Evolutionary conservation across 2,888 invertebrate species (phyloP).

Genomic region (Synanthedon formicaeformis): DNA sequence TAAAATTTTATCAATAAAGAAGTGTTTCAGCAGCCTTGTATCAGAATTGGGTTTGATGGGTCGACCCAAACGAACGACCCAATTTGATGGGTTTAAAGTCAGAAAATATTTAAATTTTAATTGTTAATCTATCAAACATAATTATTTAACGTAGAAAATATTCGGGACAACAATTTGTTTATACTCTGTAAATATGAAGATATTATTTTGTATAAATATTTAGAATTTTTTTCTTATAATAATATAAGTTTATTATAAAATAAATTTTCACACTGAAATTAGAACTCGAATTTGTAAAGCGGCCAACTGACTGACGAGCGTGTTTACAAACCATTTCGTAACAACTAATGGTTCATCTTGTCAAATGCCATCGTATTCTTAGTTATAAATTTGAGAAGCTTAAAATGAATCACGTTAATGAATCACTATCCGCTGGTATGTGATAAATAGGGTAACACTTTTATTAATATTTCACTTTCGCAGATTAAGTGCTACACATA

Average conservation of each 20-base stretch:
- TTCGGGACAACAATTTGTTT: no score
- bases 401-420: conserved; percentile 45
- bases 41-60: no score
- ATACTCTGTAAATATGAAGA: no score
- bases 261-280: not conserved
- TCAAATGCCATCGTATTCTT: conserved; percentile 28
- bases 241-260: not conserved
- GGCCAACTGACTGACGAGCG: conserved; percentile 29
- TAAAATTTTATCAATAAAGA: no score
- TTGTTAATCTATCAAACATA: no score
- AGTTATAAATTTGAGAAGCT: conserved; percentile 12
- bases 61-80: no score
- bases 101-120: no score
- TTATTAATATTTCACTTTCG: conserved; percentile 45
- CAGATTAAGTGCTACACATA: conserved; percentile 42
- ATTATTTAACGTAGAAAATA: no score
- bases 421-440: conserved; percentile 46
- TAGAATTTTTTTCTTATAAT: no score
- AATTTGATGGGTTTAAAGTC: no score
- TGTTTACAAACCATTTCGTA: conserved; percentile 47
- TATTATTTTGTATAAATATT: no score
- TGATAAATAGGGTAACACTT: conserved; percentile 46
- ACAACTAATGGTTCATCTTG: conserved; percentile 51
- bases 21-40: no score
- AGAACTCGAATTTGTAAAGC: conserved; percentile 13